Evolutionary conservation across 2,797 vertebrate species (phyloP), one percentile per base, ranked within the genome.

Genomic region (Sardinella longiceps): DNA sequence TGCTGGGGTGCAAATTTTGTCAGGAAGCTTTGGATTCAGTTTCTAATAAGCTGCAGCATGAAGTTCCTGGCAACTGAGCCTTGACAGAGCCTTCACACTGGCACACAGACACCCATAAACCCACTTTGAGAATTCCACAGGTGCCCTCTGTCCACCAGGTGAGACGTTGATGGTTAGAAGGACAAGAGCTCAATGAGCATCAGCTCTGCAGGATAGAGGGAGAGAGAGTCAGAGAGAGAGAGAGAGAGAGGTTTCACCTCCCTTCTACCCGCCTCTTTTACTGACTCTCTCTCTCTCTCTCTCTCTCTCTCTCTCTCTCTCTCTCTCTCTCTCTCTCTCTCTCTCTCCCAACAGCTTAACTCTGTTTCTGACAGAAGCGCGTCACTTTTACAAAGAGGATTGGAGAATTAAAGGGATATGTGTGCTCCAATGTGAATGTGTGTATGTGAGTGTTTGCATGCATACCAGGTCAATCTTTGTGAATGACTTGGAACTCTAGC

Each of bases 381-480:
- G 95, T 96, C 95, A 96, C 94, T 94, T 90, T 93, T 92, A 93
- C 94, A 96, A 96, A 96, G 96, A 96, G 95, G 96, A 96, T 96
- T 96, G 95, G 91, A 93, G 95, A 92, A 93, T 95, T 96, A 96
- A 95, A 94, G 84, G 94, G 91, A 89, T 89, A 90, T 87, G 88
- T 91, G 58, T 86, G 74, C 48, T 60, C 51, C n/a, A 82, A 50
- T 66, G 25, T 46, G 28, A 82, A 50, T 66, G 25, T 46, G 56
- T 43, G 33, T 50, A 80, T 18, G 80, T 66, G 43, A 63, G 83
- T 86, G 86, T 82, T 83, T 85, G 84, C 82, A 81, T 88, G 80
- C 66, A 70, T 48, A 63, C n/a, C 80, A 30, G 25, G 46, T 46
- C n/a, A n/a, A 30, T 56, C 83, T 45, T 10, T 60, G 77, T 84